These are phyloP conservation scores for Tanypteryx hageni DNA, from an alignment of 2,888 invertebrate species.

Conservation along the genomic window DNA sequence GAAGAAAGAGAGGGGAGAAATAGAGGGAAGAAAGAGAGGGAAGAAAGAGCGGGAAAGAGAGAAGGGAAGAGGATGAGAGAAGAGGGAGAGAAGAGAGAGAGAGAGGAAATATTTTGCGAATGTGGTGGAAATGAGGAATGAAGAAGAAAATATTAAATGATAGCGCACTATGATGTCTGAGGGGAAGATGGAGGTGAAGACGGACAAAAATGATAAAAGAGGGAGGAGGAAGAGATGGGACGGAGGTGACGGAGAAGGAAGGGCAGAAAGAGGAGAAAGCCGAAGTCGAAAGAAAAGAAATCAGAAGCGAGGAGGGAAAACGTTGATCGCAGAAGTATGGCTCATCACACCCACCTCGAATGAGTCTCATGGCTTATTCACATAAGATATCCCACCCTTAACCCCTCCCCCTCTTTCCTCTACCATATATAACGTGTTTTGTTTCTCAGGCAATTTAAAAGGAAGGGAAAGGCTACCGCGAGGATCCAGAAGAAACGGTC, in stretches of 20 bases:
- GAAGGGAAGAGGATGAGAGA: too few relatives aligned
- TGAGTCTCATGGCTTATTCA: neutral
- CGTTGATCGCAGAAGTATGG: neutral
- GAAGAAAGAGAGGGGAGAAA: too few relatives aligned
- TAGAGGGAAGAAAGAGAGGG: too few relatives aligned
- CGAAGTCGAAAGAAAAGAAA: slow-evolving; percentile 11
- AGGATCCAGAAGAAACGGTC: neutral
- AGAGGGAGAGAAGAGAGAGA: too few relatives aligned
- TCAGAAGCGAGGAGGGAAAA: neutral
- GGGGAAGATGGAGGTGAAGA: neutral
- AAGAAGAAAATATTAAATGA: too few relatives aligned
- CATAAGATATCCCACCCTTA: neutral
- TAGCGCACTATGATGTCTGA: too few relatives aligned
- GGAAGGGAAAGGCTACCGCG: slow-evolving; percentile 30
- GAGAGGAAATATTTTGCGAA: too few relatives aligned
- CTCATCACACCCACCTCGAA: slow-evolving; percentile 16
- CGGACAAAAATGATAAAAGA: neutral
- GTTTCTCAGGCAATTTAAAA: slow-evolving; percentile 43
- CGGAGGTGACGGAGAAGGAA: too few relatives aligned
- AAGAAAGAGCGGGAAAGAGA: neutral
- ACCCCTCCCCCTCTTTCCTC: neutral
- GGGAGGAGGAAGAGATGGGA: too few relatives aligned
- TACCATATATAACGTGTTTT: slow-evolving; percentile 34
- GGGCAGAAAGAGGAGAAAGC: too few relatives aligned
- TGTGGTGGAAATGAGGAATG: too few relatives aligned